A percentile compares a stretch with the other conserved stretches of the same genome.
phyloP scores from a whole-genome alignment of 2,888 invertebrate genomes.

The Eudasyphora cyanicolor region DNA sequence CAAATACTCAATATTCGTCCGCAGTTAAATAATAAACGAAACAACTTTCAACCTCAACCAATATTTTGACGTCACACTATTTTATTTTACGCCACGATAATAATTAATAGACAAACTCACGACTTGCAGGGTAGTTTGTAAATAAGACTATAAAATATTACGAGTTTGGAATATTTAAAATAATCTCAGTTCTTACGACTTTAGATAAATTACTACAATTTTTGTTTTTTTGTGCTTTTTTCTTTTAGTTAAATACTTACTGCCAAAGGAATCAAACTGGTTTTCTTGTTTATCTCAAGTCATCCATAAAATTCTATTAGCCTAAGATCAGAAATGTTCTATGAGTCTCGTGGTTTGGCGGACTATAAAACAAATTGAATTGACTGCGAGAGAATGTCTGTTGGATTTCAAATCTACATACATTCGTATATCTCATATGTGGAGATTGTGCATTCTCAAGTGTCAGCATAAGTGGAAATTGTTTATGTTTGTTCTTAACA shows the following conservation, averaged over 20 bases:
- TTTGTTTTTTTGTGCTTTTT: neutral
- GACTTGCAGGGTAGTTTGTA: neutral
- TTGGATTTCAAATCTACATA: neutral
- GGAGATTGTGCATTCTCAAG: slow-evolving; percentile 6
- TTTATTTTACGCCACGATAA: neutral
- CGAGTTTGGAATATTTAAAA: slow-evolving; percentile 3
- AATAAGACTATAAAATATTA: neutral
- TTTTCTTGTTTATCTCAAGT: neutral
- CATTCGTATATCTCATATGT: neutral
- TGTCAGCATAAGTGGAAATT: slow-evolving; percentile 18
- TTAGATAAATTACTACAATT: slow-evolving; percentile 38
- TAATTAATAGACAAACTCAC: slow-evolving; percentile 3
- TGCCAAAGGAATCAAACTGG: neutral
- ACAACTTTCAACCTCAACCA: slow-evolving; percentile 40
- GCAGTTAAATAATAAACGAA: neutral
- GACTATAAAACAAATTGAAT: neutral
- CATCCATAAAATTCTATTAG: neutral
- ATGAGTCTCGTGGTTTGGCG: neutral
- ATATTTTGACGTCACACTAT: slow-evolving; percentile 47
- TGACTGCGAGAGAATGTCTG: neutral
- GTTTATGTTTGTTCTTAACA: slow-evolving; percentile 12
- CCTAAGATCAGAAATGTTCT: neutral
- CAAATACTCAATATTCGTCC: too few species aligned
- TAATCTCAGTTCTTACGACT: slow-evolving; percentile 33
- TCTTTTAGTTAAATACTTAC: neutral